phyloP scores from a whole-genome alignment of 1,140 invertebrate genomes.

The Drosophila littoralis region DNA sequence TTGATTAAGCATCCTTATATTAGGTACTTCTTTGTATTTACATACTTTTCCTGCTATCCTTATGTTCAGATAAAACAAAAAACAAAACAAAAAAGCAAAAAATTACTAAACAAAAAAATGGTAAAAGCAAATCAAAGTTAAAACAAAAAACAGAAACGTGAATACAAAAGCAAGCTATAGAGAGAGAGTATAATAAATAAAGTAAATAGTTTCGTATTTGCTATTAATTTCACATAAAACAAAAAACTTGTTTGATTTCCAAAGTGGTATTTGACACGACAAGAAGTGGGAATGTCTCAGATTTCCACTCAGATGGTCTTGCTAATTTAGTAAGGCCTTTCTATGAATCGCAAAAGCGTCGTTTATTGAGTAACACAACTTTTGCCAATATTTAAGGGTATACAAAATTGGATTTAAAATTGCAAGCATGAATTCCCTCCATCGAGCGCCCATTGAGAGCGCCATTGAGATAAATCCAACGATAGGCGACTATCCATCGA shows the following conservation, averaged over 20 bases:
- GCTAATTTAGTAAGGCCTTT: too few relatives aligned
- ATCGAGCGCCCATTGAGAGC: background rate
- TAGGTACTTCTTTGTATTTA: conserved; percentile 73
- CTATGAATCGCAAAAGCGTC: too few relatives aligned
- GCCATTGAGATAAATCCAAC: too few relatives aligned
- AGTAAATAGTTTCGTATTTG: conserved; percentile 83
- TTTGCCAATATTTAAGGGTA: too few relatives aligned
- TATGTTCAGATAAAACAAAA: conserved; percentile 72
- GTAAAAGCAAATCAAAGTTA: conserved; percentile 68
- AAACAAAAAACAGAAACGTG: conserved; percentile 64
- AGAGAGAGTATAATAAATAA: conserved; percentile 82
- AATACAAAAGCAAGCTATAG: conserved; percentile 74
- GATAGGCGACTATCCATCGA: background rate
- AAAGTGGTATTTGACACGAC: background rate
- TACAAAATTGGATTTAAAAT: too few relatives aligned
- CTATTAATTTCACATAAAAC: conserved; percentile 66
- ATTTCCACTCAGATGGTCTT: too few relatives aligned
- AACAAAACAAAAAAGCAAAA: conserved; percentile 48
- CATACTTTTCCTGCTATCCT: conserved; percentile 69
- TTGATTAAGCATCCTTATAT: conserved; percentile 50
- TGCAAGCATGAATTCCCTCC: too few relatives aligned
- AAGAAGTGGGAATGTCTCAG: background rate
- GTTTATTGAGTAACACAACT: too few relatives aligned
- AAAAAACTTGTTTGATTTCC: conserved; percentile 23
- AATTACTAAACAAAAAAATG: conserved; percentile 78